Evolutionary conservation across 2,888 invertebrate species (phyloP), one percentile per base, ranked within the genome.

Genomic region (Spisula solida): DNA sequence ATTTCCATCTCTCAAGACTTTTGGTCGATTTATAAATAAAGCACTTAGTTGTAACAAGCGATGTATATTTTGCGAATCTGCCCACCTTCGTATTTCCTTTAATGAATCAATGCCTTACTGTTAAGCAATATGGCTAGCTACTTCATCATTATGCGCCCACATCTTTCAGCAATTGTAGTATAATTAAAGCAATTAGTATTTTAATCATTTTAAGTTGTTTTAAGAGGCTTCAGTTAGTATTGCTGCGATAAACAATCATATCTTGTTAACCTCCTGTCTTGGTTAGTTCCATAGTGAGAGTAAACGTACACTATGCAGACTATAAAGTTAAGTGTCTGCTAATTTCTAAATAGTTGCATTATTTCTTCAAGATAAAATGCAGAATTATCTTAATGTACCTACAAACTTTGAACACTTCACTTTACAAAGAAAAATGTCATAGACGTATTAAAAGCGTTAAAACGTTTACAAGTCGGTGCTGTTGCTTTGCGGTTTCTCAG

Each of bases 401-500:
- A n/a, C n/a, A n/a, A 25, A 25, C n/a, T 25, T 10, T 66, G 25
- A n/a, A 25, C 60, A 66, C 25, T n/a, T 66, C 8, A 25, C n/a
- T n/a, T 12, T 25, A 66, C 25, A 66, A 66, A 66, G n/a, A 66
- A 8, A 51, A 25, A 66, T 66, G n/a, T 25, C 10, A n/a, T 25
- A 25, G 60, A 66, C 60, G 10, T 66, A 66, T 66, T n/a, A 25
- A 75, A 75, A 31, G 34, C 25, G 29, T 31, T 75, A 75, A 75
- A 75, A 6, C 25, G 25, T 25, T 18, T 75, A 31, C 31, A 75
- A 31, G 75, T 75, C 75, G 18, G 25, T 34, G 34, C 16, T 34
- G 31, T 31, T 75, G 75, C 31, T 25, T 75, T 75, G 60, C 25
- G 60, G 60, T 25, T 66, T 66, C 60, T 66, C 60, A 66, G n/a